Percentiles rank a stretch among this genome's conserved stretches.
These are phyloP conservation scores for Mionectes olivaceus DNA, from an alignment of 2,797 vertebrate genomes.

Conservation along the genomic window DNA sequence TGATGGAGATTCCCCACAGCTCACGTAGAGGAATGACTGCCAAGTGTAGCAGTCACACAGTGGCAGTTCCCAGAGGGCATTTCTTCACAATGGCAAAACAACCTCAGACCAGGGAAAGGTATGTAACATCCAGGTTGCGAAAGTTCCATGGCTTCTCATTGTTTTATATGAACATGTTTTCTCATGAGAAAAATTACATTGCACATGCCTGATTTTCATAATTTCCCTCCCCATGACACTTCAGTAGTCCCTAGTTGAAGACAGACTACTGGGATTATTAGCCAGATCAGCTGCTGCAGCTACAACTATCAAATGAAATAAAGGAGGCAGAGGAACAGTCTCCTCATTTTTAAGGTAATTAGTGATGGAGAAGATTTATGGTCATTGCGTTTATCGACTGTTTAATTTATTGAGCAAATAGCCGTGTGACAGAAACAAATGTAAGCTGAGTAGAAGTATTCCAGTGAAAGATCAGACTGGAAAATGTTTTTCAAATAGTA, in stretches of 20 bases:
- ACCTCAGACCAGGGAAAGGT: background rate
- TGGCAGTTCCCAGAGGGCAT: background rate
- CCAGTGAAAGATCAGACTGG: background rate
- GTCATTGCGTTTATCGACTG: background rate
- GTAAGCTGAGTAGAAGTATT: background rate
- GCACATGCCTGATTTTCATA: background rate
- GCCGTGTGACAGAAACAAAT: background rate
- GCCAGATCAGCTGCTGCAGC: background rate
- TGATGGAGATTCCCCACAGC: slow-evolving; percentile 27
- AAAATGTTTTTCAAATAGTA: background rate
- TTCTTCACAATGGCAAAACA: background rate
- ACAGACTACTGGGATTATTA: background rate
- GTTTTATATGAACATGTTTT: background rate
- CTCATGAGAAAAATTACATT: background rate
- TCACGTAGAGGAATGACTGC: background rate
- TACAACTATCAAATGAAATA: background rate
- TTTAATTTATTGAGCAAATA: slow-evolving; percentile 21
- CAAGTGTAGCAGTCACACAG: slow-evolving; percentile 8
- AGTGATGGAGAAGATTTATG: slow-evolving; percentile 25
- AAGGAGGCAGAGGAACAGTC: background rate
- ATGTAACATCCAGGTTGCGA: background rate
- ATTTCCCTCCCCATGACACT: background rate
- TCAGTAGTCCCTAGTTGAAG: background rate
- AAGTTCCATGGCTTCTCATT: background rate
- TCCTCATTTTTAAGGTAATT: slow-evolving; percentile 1